phyloP scores from a whole-genome alignment of 2,888 invertebrate genomes.

The Dicycla oo region DNA sequence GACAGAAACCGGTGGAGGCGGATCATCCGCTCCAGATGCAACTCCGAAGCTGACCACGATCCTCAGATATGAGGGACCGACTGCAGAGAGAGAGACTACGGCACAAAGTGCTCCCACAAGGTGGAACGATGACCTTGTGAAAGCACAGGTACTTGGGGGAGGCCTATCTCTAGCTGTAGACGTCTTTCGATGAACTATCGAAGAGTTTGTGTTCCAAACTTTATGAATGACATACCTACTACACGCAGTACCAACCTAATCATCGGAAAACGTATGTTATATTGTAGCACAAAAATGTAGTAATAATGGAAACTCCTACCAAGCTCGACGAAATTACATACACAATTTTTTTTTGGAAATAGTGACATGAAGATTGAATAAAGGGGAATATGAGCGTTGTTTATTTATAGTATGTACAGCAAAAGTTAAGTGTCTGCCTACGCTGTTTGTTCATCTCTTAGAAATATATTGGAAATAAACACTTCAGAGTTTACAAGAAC shows the following conservation, averaged over 20 bases:
- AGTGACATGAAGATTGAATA: constrained; percentile 37
- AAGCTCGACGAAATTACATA: constrained; percentile 15
- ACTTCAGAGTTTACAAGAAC: not conserved
- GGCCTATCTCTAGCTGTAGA: no score
- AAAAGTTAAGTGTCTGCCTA: constrained; percentile 51
- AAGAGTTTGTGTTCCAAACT: constrained; percentile 1
- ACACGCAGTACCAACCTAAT: not conserved
- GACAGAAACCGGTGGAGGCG: no score
- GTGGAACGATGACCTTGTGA: no score
- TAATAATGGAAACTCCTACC: not conserved
- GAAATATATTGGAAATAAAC: constrained; percentile 50
- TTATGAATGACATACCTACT: not conserved
- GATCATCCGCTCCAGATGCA: no score
- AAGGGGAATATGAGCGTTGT: constrained; percentile 23
- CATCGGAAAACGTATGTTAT: not conserved
- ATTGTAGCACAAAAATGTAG: constrained; percentile 3
- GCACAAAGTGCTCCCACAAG: no score
- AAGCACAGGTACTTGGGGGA: no score
- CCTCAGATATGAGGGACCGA: no score
- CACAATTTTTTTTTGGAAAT: constrained; percentile 14
- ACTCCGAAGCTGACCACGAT: no score
- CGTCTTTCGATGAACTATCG: not conserved
- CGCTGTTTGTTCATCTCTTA: constrained; percentile 32
- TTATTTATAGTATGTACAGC: constrained; percentile 38
- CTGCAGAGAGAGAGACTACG: no score